These are phyloP conservation scores for Hippopotamus amphibius DNA, from an alignment of 2,113 vertebrate species.

Conservation along the genomic window DNA sequence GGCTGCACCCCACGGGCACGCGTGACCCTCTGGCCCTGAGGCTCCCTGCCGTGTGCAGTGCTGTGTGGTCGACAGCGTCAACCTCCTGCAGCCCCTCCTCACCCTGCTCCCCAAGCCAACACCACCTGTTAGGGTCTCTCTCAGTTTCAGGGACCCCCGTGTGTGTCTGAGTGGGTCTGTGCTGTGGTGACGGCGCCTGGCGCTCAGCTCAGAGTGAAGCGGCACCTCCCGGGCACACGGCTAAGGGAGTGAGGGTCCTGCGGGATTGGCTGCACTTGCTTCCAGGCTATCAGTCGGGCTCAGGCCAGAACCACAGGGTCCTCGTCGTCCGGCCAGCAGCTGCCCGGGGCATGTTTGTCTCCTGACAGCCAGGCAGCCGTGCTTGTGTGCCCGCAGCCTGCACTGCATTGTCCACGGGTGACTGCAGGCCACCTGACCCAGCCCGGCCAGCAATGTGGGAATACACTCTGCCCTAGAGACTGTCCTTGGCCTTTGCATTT, in stretches of 20 bases:
- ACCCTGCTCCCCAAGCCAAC: neutral
- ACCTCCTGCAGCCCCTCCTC: neutral
- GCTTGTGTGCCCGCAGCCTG: rapidly evolving
- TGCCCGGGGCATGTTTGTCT: neutral
- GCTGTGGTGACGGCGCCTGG: neutral
- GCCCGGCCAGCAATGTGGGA: neutral
- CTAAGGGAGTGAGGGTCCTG: rapidly evolving
- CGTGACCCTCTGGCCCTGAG: neutral
- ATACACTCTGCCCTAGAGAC: rapidly evolving
- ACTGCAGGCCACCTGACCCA: neutral
- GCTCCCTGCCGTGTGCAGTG: neutral
- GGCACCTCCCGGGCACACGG: rapidly evolving
- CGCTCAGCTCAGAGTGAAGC: neutral
- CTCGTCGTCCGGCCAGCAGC: rapidly evolving
- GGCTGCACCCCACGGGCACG: neutral
- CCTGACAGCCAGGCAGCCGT: rapidly evolving
- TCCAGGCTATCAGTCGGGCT: neutral
- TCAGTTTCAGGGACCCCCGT: neutral
- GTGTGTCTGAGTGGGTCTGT: neutral
- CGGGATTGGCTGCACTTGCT: rapidly evolving
- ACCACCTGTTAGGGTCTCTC: neutral
- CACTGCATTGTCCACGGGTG: rapidly evolving
- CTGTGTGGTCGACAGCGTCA: neutral
- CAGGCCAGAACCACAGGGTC: rapidly evolving
- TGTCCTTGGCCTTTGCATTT: rapidly evolving